Conservation (phyloP, 2,888 invertebrate genomes). For the Ecliptopera silaceata region DNA sequence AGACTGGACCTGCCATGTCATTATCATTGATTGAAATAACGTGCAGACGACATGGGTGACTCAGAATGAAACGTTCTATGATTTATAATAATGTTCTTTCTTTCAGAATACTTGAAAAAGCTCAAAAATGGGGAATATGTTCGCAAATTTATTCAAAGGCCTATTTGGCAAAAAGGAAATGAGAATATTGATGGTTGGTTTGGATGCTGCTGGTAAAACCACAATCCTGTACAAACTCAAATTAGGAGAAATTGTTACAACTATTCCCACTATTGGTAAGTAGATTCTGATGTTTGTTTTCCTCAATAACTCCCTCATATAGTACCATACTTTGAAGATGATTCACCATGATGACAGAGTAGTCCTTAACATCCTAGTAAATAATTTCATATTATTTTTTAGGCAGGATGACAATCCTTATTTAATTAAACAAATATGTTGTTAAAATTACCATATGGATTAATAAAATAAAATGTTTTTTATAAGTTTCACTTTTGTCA, state of each 20-base stretch:
- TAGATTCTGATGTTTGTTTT: slow-evolving; percentile 36
- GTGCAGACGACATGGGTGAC: slow-evolving; percentile 71
- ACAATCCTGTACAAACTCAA: slow-evolving; percentile 99
- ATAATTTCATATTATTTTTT: too few species aligned
- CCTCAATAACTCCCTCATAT: background rate
- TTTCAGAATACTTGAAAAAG: slow-evolving; percentile 80
- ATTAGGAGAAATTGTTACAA: slow-evolving; percentile 99
- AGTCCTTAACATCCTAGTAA: too few species aligned
- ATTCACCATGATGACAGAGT: too few species aligned
- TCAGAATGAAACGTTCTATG: slow-evolving; percentile 60
- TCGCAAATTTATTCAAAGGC: slow-evolving; percentile 98
- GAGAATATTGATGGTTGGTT: slow-evolving; percentile 99
- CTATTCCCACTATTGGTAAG: slow-evolving; percentile 99
- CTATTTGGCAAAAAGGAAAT: slow-evolving; percentile 99
- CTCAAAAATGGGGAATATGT: slow-evolving; percentile 97
- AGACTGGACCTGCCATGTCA: slow-evolving; percentile 78
- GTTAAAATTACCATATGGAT: too few species aligned
- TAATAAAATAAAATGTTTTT: too few species aligned
- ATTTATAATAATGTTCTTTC: slow-evolving; percentile 52
- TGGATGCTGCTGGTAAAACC: slow-evolving; percentile 99
- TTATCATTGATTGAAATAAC: slow-evolving; percentile 79
- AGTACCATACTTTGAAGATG: too few species aligned
- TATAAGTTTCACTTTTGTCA: too few species aligned
- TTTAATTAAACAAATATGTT: too few species aligned
- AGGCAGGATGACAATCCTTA: too few species aligned